Evolutionary conservation across 1,140 invertebrate species (phyloP), one percentile per base, ranked within the genome.

Genomic region (Tribolium madens): DNA sequence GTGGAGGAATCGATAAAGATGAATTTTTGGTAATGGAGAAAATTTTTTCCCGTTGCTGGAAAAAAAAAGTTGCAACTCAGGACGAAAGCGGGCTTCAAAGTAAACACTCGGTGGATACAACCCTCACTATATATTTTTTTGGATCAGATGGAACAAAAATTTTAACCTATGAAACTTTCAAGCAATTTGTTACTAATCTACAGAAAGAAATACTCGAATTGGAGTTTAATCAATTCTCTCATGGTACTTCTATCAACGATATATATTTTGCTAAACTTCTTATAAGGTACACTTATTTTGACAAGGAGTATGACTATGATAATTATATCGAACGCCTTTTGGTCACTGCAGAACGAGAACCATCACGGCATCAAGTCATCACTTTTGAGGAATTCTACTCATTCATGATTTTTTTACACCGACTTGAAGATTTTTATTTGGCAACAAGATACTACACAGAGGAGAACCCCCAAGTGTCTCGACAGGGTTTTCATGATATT

Each of bases 381-480:
- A 92, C 92, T 2, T 97, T 98, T 86, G 87, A 92, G 4, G 95
- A 98, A 85, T 98, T 98, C 85, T 91, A 94, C 82, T 91, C 94
- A 70, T 98, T 98, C 86, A 97, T 95, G 84, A 94, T 96, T 84
- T 98, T 98, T 87, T 88, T 98, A 3, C 98, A 98, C 85, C 97
- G 93, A 86, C 86, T 98, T 33, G 96, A 97, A 84, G 96, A 98
- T 85, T 98, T 98, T 86, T 91, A 93, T 0, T 96, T 97, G 75
- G 96, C 96, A 3, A 97, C 98, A 94, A 90, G 95, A 83, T 97
- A 98, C 94, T 98, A 98, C 84, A 97, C 96, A 0, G 90, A 96
- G 60, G 95, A 96, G n/a, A 95, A 98, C 87, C 92, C 95, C 84
- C 93, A 96, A 0, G 97, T 98, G 78, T 97, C 96, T 0, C 93